Conservation (phyloP, 2,888 invertebrate genomes). For the Tricholauxania praeusta region DNA sequence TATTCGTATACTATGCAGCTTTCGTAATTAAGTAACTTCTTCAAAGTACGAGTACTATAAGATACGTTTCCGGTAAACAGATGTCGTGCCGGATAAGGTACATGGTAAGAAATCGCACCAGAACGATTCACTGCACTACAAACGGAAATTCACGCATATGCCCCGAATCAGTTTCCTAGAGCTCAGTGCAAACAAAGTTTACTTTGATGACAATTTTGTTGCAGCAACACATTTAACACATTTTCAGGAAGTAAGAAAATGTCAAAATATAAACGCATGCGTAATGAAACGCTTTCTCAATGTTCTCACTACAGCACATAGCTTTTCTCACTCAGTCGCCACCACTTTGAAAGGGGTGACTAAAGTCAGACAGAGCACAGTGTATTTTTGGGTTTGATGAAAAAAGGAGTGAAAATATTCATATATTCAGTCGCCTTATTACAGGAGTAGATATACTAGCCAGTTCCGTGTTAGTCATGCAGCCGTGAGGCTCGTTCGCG, state of each 20-base stretch:
- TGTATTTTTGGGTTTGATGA: conserved; percentile 6
- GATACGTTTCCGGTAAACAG: not conserved
- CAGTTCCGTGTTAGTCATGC: conserved; percentile 27
- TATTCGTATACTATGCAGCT: too few species aligned
- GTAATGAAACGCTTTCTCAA: not conserved
- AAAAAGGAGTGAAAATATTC: not conserved
- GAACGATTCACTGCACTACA: not conserved
- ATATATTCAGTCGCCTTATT: not conserved
- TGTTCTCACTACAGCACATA: not conserved
- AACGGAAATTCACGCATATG: not conserved
- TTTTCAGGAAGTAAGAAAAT: conserved; percentile 17
- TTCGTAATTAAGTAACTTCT: conserved; percentile 11
- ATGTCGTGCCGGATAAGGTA: conserved; percentile 5
- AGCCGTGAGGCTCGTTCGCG: conserved; percentile 21
- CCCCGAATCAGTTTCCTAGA: too few species aligned
- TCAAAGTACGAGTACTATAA: not conserved
- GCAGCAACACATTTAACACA: conserved; percentile 8
- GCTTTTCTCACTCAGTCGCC: not conserved
- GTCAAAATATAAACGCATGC: conserved; percentile 19
- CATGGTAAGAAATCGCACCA: conserved; percentile 19
- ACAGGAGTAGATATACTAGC: conserved; percentile 4
- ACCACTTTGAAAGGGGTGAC: too few species aligned
- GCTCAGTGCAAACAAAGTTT: too few species aligned
- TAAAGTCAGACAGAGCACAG: too few species aligned
- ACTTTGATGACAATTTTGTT: not conserved